phyloP scores from a whole-genome alignment of 1,140 invertebrate genomes.

The honey bee (Apis mellifera) region Amel_HAv3.1 CM009941.2:6687501-6688000 shows the following conservation, averaged over 20 bases:
- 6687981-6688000: conserved; percentile 36
- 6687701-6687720: too few relatives aligned
- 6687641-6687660: too few relatives aligned
- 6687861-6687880: conserved; percentile 15
- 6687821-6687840: neutral
- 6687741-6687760: neutral
- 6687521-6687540: too few relatives aligned
- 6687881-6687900: conserved; percentile 21
- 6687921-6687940: conserved; percentile 48
- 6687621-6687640: too few relatives aligned
- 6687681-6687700: too few relatives aligned
- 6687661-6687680: too few relatives aligned
- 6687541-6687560: too few relatives aligned
- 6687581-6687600: too few relatives aligned
- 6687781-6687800: neutral
- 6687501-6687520: too few relatives aligned
- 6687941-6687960: conserved; percentile 47
- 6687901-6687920: conserved; percentile 39
- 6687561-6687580: too few relatives aligned
- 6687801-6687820: conserved; percentile 27
- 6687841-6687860: conserved; percentile 21
- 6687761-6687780: neutral
- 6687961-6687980: neutral
- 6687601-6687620: too few relatives aligned
- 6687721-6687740: neutral